A percentile compares a stretch with the other conserved stretches of the same genome.
Evolutionary conservation across 2,797 vertebrate genomes (phyloP).

Genomic region (Xiphophorus birchmanni): DNA sequence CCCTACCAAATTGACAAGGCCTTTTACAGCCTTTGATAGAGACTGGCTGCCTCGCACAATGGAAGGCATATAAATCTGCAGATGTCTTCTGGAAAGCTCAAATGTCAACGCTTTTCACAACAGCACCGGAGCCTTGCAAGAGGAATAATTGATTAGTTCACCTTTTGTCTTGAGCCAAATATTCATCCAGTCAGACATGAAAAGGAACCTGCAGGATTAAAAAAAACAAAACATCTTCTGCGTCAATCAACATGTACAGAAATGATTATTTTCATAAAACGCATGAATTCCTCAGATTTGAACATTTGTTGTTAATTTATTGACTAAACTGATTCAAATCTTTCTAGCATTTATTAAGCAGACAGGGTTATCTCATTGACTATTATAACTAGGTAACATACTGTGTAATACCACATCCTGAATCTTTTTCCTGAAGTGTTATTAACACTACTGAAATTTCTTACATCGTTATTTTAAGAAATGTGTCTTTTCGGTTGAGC

Average conservation of each 20-base stretch:
- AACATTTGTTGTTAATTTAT: not conserved
- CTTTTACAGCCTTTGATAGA: constrained; percentile 94
- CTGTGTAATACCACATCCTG: not conserved
- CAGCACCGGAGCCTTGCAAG: constrained; percentile 86
- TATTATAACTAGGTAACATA: not conserved
- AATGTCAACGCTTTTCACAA: constrained; percentile 97
- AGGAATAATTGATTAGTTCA: constrained; percentile 94
- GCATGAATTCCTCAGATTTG: not conserved
- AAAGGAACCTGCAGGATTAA: constrained; percentile 74
- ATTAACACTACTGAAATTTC: not conserved
- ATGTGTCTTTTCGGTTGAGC: not conserved
- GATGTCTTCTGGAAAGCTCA: constrained; percentile 96
- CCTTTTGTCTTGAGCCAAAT: constrained; percentile 96
- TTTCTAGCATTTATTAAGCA: not conserved
- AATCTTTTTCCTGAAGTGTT: not conserved
- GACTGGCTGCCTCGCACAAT: constrained; percentile 93
- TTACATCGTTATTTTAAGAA: not conserved
- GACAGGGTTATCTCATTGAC: not conserved
- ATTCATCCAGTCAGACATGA: constrained; percentile 85
- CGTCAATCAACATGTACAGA: constrained; percentile 33
- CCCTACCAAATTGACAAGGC: constrained; percentile 97
- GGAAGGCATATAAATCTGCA: constrained; percentile 97
- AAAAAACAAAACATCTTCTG: constrained; percentile 82
- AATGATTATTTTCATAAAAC: not conserved
- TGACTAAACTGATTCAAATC: not conserved